phyloP scores from a whole-genome alignment of 2,888 invertebrate genomes.

The Pecten maximus region DNA sequence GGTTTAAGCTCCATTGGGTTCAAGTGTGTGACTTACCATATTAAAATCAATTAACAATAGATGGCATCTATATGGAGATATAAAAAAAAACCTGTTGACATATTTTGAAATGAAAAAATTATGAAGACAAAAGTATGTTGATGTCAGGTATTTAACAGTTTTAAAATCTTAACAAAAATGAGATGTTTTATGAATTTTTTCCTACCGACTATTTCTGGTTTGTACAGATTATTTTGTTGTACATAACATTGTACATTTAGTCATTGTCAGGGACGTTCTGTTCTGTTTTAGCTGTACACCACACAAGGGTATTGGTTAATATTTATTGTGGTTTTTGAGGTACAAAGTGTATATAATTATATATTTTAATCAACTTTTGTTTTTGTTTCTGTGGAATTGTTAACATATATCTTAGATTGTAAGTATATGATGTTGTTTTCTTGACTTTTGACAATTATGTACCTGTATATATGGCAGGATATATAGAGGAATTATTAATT shows the following conservation, averaged over 20 bases:
- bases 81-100: no score
- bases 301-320: background rate
- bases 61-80: no score
- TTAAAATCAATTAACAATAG: no score
- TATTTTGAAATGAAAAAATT: no score
- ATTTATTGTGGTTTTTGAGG: conserved; percentile 11
- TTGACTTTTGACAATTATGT: background rate
- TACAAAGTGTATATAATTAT: background rate
- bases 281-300: background rate
- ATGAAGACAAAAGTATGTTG: no score
- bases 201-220: background rate
- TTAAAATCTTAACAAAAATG: no score
- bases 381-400: background rate
- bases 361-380: background rate
- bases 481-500: background rate
- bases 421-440: background rate
- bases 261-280: background rate
- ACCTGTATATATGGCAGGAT: background rate
- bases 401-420: background rate
- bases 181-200: background rate
- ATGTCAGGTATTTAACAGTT: no score
- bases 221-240: background rate
- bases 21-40: no score
- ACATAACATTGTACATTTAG: background rate
- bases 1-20: no score